Evolutionary conservation across 2,888 invertebrate genomes (phyloP).

Genomic region (Aquatica leii): DNA sequence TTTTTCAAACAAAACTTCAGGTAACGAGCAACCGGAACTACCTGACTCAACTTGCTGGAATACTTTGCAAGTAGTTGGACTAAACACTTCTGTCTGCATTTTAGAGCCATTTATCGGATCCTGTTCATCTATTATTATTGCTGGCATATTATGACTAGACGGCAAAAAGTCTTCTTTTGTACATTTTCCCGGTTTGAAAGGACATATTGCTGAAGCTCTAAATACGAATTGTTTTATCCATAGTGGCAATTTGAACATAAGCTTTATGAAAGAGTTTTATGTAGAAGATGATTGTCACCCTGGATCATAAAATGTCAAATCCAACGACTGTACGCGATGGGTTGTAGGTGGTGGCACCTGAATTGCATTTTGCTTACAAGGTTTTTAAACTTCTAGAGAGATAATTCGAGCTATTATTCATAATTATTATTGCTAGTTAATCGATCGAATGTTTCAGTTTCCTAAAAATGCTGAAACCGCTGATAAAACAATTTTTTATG

Average conservation of each 20-base stretch:
- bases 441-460: not conserved
- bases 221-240: conserved; percentile 5
- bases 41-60: too few relatives aligned
- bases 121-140: conserved; percentile 3
- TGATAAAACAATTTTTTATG: not conserved
- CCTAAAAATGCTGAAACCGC: not conserved
- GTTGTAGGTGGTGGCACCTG: conserved; percentile 3
- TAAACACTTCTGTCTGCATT: not conserved
- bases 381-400: not conserved
- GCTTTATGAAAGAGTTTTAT: conserved; percentile 8
- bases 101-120: not conserved
- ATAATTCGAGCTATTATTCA: conserved; percentile 3
- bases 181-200: conserved; percentile 3
- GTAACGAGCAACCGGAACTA: too few relatives aligned
- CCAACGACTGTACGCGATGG: conserved; percentile 1
- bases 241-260: not conserved
- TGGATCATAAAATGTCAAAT: not conserved
- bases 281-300: conserved; percentile 2
- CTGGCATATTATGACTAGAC: not conserved
- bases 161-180: conserved; percentile 9
- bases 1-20: too few relatives aligned
- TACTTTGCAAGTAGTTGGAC: too few relatives aligned
- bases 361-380: not conserved
- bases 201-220: conserved; percentile 2
- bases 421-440: not conserved